Conservation (phyloP, 2,113 vertebrate species). For the Telmatochromis bifrenatus region DNA sequence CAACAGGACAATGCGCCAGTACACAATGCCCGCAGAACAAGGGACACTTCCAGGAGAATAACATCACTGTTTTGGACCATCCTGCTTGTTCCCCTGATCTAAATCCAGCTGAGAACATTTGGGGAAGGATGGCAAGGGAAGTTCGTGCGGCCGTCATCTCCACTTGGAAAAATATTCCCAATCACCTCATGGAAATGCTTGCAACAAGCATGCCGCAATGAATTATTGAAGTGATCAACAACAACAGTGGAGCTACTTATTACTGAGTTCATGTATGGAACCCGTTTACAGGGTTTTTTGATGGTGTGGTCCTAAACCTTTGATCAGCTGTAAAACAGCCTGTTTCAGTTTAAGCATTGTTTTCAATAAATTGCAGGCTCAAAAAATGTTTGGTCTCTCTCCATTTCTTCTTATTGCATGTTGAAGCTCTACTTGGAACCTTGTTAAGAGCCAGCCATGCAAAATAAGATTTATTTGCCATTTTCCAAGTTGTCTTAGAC, state of each 20-base stretch:
- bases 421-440: not conserved
- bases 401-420: not conserved
- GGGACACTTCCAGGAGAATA: accelerated
- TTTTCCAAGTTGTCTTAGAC: not conserved
- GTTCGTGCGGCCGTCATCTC: accelerated
- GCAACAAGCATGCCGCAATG: not conserved
- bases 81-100: not conserved
- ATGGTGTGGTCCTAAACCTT: accelerated
- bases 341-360: not conserved
- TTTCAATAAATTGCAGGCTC: not conserved
- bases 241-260: accelerated
- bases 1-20: accelerated
- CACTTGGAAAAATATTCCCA: not conserved
- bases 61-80: not conserved
- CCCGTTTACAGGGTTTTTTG: accelerated
- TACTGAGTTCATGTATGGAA: accelerated
- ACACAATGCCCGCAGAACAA: accelerated
- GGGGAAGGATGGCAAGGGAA: accelerated
- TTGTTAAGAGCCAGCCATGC: not conserved
- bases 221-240: not conserved
- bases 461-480: not conserved
- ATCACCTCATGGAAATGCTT: not conserved
- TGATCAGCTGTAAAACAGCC: not conserved
- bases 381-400: accelerated
- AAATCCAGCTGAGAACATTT: accelerated